phyloP scores from a whole-genome alignment of 2,113 vertebrate genomes.

The Takifugu bimaculatus region DNA sequence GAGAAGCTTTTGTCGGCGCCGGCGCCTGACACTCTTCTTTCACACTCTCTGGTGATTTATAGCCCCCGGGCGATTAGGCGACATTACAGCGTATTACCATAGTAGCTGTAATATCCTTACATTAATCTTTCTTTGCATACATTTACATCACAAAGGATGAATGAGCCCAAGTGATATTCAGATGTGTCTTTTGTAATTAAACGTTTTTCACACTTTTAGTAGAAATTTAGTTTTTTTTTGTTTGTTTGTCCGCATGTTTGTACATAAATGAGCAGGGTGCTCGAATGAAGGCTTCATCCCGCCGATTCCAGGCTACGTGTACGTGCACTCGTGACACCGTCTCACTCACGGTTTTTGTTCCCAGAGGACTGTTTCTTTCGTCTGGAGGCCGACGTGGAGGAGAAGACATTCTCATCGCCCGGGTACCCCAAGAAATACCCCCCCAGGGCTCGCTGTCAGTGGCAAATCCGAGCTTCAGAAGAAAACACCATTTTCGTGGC shows the following conservation, averaged over 20 bases:
- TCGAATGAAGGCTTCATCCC: too few species aligned
- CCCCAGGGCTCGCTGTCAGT: slow-evolving; percentile 67
- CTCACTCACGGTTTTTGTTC: background rate
- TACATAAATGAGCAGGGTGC: too few species aligned
- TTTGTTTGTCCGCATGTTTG: too few species aligned
- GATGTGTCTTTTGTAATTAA: background rate
- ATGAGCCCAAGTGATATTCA: background rate
- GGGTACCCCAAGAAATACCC: slow-evolving; percentile 63
- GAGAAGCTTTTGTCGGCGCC: slow-evolving; percentile 23
- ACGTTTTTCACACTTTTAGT: too few species aligned
- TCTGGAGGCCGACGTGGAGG: slow-evolving; percentile 48
- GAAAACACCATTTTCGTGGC: slow-evolving; percentile 46
- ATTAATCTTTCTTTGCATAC: slow-evolving; percentile 10
- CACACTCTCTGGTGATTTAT: slow-evolving; percentile 28
- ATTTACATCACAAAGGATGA: slow-evolving; percentile 1
- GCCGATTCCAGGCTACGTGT: too few species aligned
- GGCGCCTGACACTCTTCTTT: slow-evolving; percentile 20
- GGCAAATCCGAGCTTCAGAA: slow-evolving; percentile 72
- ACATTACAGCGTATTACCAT: slow-evolving; percentile 13
- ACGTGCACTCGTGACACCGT: too few species aligned
- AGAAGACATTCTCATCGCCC: slow-evolving; percentile 57
- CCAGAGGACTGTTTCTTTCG: slow-evolving; percentile 62
- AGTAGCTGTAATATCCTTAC: background rate
- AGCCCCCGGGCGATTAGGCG: slow-evolving; percentile 11
- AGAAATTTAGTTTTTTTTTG: background rate